A percentile compares a stretch with the other conserved stretches of the same genome.
Evolutionary conservation across 2,113 vertebrate genomes (phyloP).

Genomic region (Psilopsiagon aymara): DNA sequence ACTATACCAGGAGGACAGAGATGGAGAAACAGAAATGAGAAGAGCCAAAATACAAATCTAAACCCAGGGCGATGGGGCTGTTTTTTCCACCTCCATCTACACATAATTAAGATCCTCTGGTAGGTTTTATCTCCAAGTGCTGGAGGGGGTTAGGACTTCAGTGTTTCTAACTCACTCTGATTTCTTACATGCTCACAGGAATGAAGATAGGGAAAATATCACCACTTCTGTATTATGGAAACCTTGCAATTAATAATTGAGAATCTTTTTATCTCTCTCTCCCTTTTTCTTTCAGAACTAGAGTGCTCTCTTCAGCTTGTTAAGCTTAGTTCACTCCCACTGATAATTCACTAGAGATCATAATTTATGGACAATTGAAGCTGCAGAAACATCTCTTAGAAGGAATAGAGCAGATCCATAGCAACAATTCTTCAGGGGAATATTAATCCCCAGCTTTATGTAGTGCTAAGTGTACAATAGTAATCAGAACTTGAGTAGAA

Average conservation of each 20-base stretch:
- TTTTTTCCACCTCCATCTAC: conserved; percentile 6
- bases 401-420: conserved; percentile 97
- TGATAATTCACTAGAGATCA: conserved; percentile 97
- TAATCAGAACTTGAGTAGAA: conserved; percentile 99
- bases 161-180: conserved; percentile 66
- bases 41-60: conserved; percentile 18
- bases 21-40: not conserved
- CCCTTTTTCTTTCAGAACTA: conserved; percentile 83
- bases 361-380: conserved; percentile 99
- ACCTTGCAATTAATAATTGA: conserved; percentile 95
- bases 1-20: not conserved
- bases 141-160: conserved; percentile 57
- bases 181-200: conserved; percentile 72
- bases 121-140: conserved; percentile 45
- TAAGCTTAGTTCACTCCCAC: conserved; percentile 91
- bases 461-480: conserved; percentile 99
- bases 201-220: conserved; percentile 76
- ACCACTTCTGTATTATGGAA: conserved; percentile 77
- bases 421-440: conserved; percentile 99
- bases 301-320: conserved; percentile 87
- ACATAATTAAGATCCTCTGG: conserved; percentile 13
- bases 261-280: conserved; percentile 78
- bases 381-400: conserved; percentile 97
- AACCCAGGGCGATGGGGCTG: not conserved
- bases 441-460: conserved; percentile 99